Conservation (phyloP, 2,888 invertebrate species). For the Cecidostiba fungosa region DNA sequence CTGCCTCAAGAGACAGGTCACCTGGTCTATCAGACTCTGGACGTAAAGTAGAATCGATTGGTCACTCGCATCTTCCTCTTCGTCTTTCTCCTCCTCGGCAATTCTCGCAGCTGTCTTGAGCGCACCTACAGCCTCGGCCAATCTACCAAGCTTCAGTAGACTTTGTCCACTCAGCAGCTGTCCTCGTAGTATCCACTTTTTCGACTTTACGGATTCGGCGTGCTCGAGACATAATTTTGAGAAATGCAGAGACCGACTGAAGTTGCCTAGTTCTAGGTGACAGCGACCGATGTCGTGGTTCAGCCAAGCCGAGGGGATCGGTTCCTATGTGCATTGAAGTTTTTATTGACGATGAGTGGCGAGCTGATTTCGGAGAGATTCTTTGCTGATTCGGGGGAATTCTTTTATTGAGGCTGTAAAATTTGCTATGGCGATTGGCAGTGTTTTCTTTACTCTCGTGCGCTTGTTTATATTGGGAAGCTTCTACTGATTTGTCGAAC, state of each 20-base stretch:
- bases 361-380: too few relatives aligned
- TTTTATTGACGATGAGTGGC: background rate
- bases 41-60: slow-evolving; percentile 69
- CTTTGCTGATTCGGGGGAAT: background rate
- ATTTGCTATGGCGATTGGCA: background rate
- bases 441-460: background rate
- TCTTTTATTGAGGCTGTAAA: background rate
- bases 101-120: slow-evolving; percentile 66
- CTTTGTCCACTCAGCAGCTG: slow-evolving; percentile 72
- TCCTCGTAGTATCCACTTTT: slow-evolving; percentile 73
- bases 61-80: slow-evolving; percentile 60
- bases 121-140: slow-evolving; percentile 69
- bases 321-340: slow-evolving; percentile 58
- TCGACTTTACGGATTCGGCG: slow-evolving; percentile 67
- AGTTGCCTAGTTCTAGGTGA: slow-evolving; percentile 71
- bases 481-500: too few relatives aligned
- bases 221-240: slow-evolving; percentile 68
- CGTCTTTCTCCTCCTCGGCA: slow-evolving; percentile 66
- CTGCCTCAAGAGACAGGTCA: slow-evolving; percentile 60
- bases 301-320: slow-evolving; percentile 69
- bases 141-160: slow-evolving; percentile 70
- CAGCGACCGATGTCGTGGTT: slow-evolving; percentile 73
- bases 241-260: slow-evolving; percentile 66
- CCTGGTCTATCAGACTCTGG: slow-evolving; percentile 69
- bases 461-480: too few relatives aligned